Percentiles rank a stretch among this genome's conserved stretches.
phyloP scores from a whole-genome alignment of 2,797 vertebrate species.

The Hoplostethus mediterraneus region DNA sequence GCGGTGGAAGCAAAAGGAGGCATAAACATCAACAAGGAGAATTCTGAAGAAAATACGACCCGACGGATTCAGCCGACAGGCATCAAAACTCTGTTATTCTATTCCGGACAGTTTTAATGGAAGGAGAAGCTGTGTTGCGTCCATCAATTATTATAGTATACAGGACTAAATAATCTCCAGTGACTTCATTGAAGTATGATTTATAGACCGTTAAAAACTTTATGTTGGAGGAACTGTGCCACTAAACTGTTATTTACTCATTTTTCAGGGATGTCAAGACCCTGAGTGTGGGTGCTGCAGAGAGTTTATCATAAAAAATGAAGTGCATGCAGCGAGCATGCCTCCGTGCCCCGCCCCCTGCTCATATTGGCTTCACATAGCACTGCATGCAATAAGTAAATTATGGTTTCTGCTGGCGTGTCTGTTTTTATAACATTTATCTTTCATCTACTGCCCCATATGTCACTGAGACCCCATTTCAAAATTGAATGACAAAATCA shows the following conservation, averaged over 20 bases:
- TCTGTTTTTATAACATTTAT: conserved; percentile 67
- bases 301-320: conserved; percentile 21
- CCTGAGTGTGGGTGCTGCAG: not conserved
- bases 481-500: conserved; percentile 73
- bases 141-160: conserved; percentile 56
- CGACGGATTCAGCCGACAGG: conserved; percentile 38
- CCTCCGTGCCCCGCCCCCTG: not conserved
- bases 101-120: conserved; percentile 22
- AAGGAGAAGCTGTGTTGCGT: conserved; percentile 3
- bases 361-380: conserved; percentile 17
- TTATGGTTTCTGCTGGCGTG: conserved; percentile 27
- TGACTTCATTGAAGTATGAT: conserved; percentile 45
- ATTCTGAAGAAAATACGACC: conserved; percentile 20
- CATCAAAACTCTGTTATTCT: conserved; percentile 36
- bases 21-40: conserved; percentile 7
- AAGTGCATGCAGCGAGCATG: not conserved
- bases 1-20: not conserved
- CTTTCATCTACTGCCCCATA: conserved; percentile 54
- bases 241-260: conserved; percentile 27
- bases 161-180: conserved; percentile 42
- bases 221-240: conserved; percentile 19
- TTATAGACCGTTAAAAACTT: conserved; percentile 29
- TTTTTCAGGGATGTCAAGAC: conserved; percentile 14
- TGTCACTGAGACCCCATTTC: conserved; percentile 55
- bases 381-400: conserved; percentile 29